phyloP scores from a whole-genome alignment of 1,140 invertebrate species.

The Dendroctonus ponderosae region DNA sequence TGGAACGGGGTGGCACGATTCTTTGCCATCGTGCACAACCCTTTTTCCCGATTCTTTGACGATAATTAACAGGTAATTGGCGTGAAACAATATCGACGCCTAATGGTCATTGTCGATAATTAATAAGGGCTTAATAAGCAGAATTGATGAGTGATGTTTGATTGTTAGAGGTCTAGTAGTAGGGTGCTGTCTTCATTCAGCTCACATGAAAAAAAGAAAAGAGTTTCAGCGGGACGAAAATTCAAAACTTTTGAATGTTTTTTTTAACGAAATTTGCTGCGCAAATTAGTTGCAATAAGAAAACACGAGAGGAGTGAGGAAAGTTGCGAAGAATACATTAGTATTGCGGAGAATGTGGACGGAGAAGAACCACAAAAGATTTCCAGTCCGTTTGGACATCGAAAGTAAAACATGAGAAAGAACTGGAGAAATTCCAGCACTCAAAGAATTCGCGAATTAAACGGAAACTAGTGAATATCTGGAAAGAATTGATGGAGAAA shows the following conservation, averaged over 20 bases:
- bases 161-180: no score
- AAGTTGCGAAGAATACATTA: not conserved
- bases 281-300: no score
- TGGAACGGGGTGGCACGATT: slow-evolving; percentile 12
- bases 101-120: slow-evolving; percentile 12
- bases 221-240: not conserved
- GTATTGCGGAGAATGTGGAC: not conserved
- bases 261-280: not conserved
- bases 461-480: no score
- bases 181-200: not conserved
- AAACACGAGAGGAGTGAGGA: not conserved
- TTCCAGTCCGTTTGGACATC: no score
- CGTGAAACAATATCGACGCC: slow-evolving; percentile 14
- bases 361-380: no score
- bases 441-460: no score
- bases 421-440: no score
- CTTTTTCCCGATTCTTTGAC: not conserved
- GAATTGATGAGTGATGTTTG: no score
- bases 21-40: slow-evolving; percentile 5
- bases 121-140: not conserved
- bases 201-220: not conserved
- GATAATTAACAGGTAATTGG: slow-evolving; percentile 19
- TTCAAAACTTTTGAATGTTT: not conserved
- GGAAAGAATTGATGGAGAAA: not conserved
- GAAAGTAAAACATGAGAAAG: no score